A percentile compares a stretch with the other conserved stretches of the same genome.
phyloP scores from a whole-genome alignment of 2,113 vertebrate species.

The Oncorhynchus keta region DNA sequence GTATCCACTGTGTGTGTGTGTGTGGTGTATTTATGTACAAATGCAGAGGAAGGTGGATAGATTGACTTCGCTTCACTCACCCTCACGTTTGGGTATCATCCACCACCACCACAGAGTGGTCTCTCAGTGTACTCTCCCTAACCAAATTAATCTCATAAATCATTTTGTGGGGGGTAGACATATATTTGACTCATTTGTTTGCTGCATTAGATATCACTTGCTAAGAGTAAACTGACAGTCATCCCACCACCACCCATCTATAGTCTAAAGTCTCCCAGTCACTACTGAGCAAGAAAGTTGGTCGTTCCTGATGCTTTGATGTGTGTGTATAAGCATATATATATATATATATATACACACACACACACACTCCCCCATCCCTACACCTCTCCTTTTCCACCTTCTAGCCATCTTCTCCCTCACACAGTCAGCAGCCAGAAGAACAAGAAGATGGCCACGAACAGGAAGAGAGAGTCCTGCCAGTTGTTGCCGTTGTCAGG shows the following conservation, averaged over 20 bases:
- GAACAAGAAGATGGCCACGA: constrained; percentile 91
- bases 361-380: not conserved
- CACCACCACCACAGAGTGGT: not conserved
- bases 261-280: constrained; percentile 3
- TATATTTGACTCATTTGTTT: not conserved
- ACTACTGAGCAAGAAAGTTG: constrained; percentile 28
- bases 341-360: too few species aligned
- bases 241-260: not conserved
- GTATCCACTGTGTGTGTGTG: constrained; percentile 1
- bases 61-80: not conserved
- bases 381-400: not conserved
- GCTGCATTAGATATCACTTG: not conserved
- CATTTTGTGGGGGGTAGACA: too few species aligned
- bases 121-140: not conserved
- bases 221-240: not conserved
- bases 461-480: constrained; percentile 90
- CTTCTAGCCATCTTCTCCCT: constrained; percentile 33
- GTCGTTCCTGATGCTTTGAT: not conserved
- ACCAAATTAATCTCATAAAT: not conserved
- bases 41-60: constrained; percentile 21
- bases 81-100: not conserved
- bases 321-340: not conserved
- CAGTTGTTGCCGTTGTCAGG: constrained; percentile 84
- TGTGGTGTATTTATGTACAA: too few species aligned
- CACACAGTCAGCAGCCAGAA: constrained; percentile 92